Conservation (phyloP, 2,888 invertebrate species). For the Lucinisca nassula region DNA sequence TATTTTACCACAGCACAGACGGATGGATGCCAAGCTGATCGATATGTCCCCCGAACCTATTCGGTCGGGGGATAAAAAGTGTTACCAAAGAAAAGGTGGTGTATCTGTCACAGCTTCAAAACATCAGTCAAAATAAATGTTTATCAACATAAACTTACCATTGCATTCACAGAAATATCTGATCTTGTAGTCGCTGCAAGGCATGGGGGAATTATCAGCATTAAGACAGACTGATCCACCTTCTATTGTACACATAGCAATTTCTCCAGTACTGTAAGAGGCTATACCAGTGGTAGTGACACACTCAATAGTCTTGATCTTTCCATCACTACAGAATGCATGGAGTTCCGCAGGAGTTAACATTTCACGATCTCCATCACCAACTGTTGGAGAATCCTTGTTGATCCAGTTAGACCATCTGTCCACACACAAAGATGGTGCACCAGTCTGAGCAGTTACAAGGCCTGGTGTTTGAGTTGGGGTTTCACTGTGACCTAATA, state of each 20-base stretch:
- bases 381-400: constrained; percentile 60
- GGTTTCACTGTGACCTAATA: background rate
- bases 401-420: constrained; percentile 76
- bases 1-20: too few relatives aligned
- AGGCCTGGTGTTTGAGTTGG: too few relatives aligned
- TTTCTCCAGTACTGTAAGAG: constrained; percentile 77
- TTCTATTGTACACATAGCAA: constrained; percentile 77
- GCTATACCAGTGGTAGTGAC: constrained; percentile 73
- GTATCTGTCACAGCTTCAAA: too few relatives aligned
- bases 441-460: too few relatives aligned
- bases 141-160: constrained; percentile 45
- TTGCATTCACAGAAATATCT: constrained; percentile 74
- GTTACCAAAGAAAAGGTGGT: too few relatives aligned
- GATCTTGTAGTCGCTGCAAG: constrained; percentile 84
- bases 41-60: too few relatives aligned
- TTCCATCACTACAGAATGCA: constrained; percentile 78
- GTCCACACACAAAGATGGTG: constrained; percentile 37
- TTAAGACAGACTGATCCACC: constrained; percentile 89
- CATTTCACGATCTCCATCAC: constrained; percentile 54
- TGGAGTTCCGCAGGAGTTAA: constrained; percentile 14
- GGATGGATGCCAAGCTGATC: too few relatives aligned
- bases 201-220: constrained; percentile 72
- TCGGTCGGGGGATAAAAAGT: too few relatives aligned
- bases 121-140: too few relatives aligned
- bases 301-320: constrained; percentile 81